These are phyloP conservation scores for Digitonthophagus gazella DNA, from an alignment of 2,888 invertebrate species.

Conservation along the genomic window DNA sequence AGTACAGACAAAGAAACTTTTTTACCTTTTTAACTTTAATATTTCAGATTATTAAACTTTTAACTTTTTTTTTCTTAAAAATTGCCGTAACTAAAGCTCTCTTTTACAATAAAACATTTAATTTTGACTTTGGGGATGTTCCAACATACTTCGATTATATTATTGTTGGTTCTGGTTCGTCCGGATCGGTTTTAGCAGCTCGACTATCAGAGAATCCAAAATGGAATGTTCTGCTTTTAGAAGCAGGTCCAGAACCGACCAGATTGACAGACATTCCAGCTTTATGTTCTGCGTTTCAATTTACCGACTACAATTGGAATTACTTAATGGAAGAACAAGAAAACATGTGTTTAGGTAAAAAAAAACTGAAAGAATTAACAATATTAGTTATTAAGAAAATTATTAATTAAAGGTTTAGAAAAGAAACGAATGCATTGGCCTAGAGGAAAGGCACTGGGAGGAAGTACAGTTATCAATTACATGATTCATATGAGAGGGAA, in stretches of 20 bases:
- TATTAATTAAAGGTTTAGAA: slow-evolving; percentile 22
- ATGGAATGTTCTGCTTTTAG: slow-evolving; percentile 44
- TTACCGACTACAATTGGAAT: slow-evolving; percentile 58
- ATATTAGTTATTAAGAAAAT: no score
- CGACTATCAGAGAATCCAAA: slow-evolving; percentile 52
- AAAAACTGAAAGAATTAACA: not conserved
- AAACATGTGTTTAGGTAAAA: slow-evolving; percentile 25
- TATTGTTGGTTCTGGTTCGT: slow-evolving; percentile 53
- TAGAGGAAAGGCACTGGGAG: slow-evolving; percentile 60
- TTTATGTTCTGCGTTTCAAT: slow-evolving; percentile 52
- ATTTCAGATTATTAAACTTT: no score
- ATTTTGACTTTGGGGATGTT: not conserved
- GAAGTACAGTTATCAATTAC: slow-evolving; percentile 61
- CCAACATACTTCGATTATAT: slow-evolving; percentile 54
- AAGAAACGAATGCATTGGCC: slow-evolving; percentile 53
- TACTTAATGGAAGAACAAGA: slow-evolving; percentile 51
- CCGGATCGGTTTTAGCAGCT: slow-evolving; percentile 55
- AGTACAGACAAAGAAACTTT: no score
- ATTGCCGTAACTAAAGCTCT: no score
- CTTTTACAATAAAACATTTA: no score
- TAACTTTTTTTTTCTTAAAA: no score
- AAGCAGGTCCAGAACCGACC: slow-evolving; percentile 41
- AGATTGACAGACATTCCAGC: slow-evolving; percentile 53
- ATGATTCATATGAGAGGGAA: slow-evolving; percentile 77
- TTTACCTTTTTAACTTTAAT: no score